Conservation (phyloP, 2,113 vertebrate genomes). For the Callipepla squamata region DNA sequence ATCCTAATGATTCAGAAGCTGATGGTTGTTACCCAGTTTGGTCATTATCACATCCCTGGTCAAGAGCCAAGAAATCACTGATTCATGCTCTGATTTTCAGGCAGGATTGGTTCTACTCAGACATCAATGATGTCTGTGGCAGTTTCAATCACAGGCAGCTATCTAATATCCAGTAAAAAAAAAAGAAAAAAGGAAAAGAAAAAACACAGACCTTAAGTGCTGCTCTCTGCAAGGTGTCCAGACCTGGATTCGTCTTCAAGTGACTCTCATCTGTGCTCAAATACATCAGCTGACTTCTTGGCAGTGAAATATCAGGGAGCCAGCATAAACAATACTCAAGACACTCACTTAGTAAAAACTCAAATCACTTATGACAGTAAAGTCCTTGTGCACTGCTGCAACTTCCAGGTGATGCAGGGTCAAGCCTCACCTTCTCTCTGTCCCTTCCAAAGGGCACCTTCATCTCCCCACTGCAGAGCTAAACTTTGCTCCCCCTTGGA, state of each 20-base stretch:
- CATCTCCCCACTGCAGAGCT: background rate
- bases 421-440: background rate
- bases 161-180: conserved; percentile 28
- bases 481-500: background rate
- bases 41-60: conserved; percentile 77
- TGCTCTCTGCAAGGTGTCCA: conserved; percentile 53
- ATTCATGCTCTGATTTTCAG: conserved; percentile 79
- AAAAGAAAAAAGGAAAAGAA: background rate
- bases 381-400: background rate
- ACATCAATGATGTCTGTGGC: conserved; percentile 64
- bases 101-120: conserved; percentile 74
- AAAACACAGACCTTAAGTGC: conserved; percentile 43
- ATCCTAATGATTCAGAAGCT: conserved; percentile 67
- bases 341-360: conserved; percentile 38
- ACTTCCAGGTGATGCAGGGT: background rate
- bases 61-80: conserved; percentile 64
- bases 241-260: conserved; percentile 51
- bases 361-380: background rate
- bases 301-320: conserved; percentile 48
- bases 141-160: conserved; percentile 63
- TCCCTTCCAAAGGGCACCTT: background rate
- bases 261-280: conserved; percentile 50
- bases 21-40: conserved; percentile 59
- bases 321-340: conserved; percentile 51
- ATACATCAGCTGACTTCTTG: conserved; percentile 44